Evolutionary conservation across 2,888 invertebrate species (phyloP).

Genomic region (Meiosimyza decipiens): DNA sequence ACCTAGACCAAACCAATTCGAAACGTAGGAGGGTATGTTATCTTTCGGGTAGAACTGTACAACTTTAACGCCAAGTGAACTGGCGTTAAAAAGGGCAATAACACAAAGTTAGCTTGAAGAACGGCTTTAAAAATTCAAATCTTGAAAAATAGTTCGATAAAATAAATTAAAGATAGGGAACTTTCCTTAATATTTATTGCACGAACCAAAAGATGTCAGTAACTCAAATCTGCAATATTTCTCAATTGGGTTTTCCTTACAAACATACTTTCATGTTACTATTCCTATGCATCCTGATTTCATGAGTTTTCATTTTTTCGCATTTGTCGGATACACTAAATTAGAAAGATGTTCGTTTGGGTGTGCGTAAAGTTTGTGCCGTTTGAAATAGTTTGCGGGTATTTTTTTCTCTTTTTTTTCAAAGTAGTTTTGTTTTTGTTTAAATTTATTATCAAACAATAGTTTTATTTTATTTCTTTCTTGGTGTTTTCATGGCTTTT

Average conservation of each 20-base stretch:
- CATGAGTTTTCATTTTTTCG: background rate
- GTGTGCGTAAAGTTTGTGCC: too few species aligned
- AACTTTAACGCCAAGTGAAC: too few species aligned
- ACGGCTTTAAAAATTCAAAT: too few species aligned
- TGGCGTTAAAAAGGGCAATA: too few species aligned
- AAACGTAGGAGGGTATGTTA: too few species aligned
- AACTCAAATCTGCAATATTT: background rate
- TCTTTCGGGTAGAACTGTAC: too few species aligned
- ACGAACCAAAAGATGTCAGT: background rate
- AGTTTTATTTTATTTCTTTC: background rate
- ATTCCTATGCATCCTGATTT: background rate
- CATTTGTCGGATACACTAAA: constrained; percentile 28
- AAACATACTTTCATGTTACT: background rate
- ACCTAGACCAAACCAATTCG: too few species aligned
- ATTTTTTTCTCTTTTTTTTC: background rate
- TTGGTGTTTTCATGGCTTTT: background rate
- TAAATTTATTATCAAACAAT: background rate
- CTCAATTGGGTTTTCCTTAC: background rate
- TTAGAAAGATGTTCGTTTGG: constrained; percentile 10
- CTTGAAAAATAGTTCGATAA: too few species aligned
- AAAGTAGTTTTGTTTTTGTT: background rate
- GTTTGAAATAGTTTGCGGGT: constrained; percentile 9
- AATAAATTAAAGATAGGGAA: too few species aligned
- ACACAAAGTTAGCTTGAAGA: too few species aligned
- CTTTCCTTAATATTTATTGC: too few species aligned